Conservation (phyloP, 2,888 invertebrate species). For the Helicoverpa assulta region DNA sequence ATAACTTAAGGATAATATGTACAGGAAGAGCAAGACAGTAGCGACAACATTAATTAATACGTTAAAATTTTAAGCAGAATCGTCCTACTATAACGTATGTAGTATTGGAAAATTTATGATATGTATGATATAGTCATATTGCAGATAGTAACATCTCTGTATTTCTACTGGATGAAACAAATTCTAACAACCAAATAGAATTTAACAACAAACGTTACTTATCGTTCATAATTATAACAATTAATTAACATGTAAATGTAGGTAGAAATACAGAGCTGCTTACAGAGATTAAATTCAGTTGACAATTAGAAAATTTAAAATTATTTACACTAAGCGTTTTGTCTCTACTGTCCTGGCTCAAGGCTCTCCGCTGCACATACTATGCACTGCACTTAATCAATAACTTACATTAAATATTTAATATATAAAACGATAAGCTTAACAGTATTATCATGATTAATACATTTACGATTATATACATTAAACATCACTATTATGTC, state of each 20-base stretch:
- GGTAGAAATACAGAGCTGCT: conserved; percentile 45
- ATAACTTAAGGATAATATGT: conserved; percentile 64
- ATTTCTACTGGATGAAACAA: conserved; percentile 30
- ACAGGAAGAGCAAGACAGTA: conserved; percentile 82
- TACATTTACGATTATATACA: conserved; percentile 77
- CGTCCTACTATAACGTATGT: conserved; percentile 23
- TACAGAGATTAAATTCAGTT: conserved; percentile 30
- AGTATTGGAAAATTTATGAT: conserved; percentile 52
- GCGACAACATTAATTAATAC: conserved; percentile 60
- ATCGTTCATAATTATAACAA: not conserved
- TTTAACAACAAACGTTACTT: conserved; percentile 25
- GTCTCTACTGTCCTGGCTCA: conserved; percentile 83
- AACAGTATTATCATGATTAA: conserved; percentile 58
- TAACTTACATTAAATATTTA: conserved; percentile 61
- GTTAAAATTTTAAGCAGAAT: conserved; percentile 38
- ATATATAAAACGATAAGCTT: conserved; percentile 66
- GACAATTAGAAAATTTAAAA: conserved; percentile 26
- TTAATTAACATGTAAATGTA: conserved; percentile 9
- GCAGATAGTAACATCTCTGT: conserved; percentile 35
- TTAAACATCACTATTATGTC: conserved; percentile 82
- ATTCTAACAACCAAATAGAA: conserved; percentile 22
- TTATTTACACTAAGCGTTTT: conserved; percentile 44
- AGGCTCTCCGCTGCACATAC: conserved; percentile 73
- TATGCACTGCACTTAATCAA: conserved; percentile 45
- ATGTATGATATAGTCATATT: conserved; percentile 58